Evolutionary conservation across 2,888 invertebrate genomes (phyloP), one percentile per base, ranked within the genome.

Genomic region (Tethea ocularis): DNA sequence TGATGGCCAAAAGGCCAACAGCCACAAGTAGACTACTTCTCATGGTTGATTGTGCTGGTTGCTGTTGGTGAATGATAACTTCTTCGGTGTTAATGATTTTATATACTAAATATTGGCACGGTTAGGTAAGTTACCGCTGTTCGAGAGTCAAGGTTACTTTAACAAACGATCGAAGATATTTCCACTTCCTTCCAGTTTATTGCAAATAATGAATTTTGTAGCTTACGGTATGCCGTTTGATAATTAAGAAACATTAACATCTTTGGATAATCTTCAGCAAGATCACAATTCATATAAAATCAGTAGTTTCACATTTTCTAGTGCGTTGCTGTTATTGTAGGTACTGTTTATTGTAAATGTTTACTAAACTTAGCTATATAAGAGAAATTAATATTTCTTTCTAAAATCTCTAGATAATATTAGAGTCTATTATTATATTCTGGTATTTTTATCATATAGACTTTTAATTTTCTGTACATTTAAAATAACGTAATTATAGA

Each of bases 1-100:
- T 85, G 61, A 95, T 74, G 86, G 93, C 87, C 79, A 92, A 67
- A 72, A 94, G 74, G 86, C 93, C 84, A 80, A 83, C 82, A 66
- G 83, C 78, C 71, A 87, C 83, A 59, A 88, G 75, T 59, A 88
- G 74, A 64, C 78, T 80, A 63, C 76, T 81, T 75, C 87, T 89
- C 91, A 91, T 91, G 75, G 77, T 86, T 82, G 77, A 61, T 78
- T 72, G 71, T 69, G 72, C 73, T 75, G 74, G 75, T 73, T 79
- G 74, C 79, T 71, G 71, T 74, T 78, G 82, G 70, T 82, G 89
- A 91, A 86, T 91, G 90, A 88, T 89, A 80, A 68, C 77, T 81
- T 71, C 77, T 72, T 78, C 69, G 77, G 64, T 71, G 68, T 58
- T 74, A 78, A 81, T 83, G 84, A 87, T 86, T 86, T 89, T 91